These are phyloP conservation scores for Panthera tigris DNA, from an alignment of 2,113 vertebrate species.

Conservation along the genomic window DNA sequence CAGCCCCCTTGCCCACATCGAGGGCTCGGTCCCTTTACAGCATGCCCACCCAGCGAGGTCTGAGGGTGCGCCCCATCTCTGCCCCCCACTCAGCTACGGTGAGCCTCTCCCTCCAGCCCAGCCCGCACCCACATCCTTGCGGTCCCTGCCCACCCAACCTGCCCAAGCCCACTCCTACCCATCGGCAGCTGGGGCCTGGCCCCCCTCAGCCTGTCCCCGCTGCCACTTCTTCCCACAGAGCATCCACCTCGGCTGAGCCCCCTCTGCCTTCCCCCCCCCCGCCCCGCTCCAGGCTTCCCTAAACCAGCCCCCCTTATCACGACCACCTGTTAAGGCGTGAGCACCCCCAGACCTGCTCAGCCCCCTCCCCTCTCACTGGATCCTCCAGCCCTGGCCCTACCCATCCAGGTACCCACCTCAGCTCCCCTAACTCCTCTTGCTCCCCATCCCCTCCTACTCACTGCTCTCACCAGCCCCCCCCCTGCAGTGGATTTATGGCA, in stretches of 20 bases:
- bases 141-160: neutral
- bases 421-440: accelerated
- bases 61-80: neutral
- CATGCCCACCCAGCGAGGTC: neutral
- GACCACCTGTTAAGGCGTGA: neutral
- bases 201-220: neutral
- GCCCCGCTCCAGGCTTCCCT: neutral
- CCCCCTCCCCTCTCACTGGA: neutral
- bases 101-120: neutral
- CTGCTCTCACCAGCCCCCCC: neutral
- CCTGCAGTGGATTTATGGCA: too few species aligned
- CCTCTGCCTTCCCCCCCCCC: neutral
- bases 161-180: neutral
- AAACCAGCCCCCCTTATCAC: neutral
- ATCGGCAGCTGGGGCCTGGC: neutral
- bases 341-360: neutral
- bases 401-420: neutral
- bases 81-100: neutral
- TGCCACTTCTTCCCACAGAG: neutral
- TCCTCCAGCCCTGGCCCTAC: neutral
- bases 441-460: neutral
- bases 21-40: neutral
- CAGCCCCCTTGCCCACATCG: too few species aligned
- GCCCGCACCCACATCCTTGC: neutral
- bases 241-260: neutral